Base-by-base conservation (phyloP, 1,140 invertebrate genomes). In the Trichogramma pretiosum region DNA sequence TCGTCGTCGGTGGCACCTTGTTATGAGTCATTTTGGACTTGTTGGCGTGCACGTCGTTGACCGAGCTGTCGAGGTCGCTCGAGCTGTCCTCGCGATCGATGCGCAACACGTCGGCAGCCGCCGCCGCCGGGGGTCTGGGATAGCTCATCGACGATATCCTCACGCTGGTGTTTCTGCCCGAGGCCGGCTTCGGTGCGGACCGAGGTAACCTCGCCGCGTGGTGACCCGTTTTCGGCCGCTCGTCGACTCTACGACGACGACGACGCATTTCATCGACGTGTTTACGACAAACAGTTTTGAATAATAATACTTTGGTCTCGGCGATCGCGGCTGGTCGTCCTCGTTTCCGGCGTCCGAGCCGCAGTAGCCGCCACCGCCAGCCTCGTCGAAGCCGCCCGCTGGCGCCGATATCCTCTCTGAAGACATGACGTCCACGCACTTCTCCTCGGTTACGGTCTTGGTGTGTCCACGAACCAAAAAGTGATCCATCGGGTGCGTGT, bases 401-500 rank as follows among this genome's bases (percentile, higher is more conserved):
- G n/a, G n/a, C n/a, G n/a, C n/a, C n/a, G n/a, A n/a, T n/a, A n/a
- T n/a, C n/a, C n/a, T n/a, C n/a, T n/a, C n/a, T n/a, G n/a, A n/a
- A n/a, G n/a, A n/a, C 7, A 34, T 42, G 1, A 43, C 40, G 1
- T 33, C 43, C 18, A 51, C 14, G n/a, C 17, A 28, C 22, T 46
- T 51, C 8, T 51, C 43, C 13, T 21, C 23, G 5, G 49, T 46
- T 3, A 19, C 1, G 8, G 17, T 22, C 9, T 34, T 9, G 1
- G 23, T 23, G 1, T n/a, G 5, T 5, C 51, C 39, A 22, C 58
- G 62, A 3, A 56, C 34, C 13, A 62, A 28, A 30, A 70, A 70
- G 34, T 65, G 58, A 13, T 68, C 60, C 34, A 64, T n/a, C 0
- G 61, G 62, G 41, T 62, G 56, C 1, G 56, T 26, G 17, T 48